Evolutionary conservation across 2,113 vertebrate genomes (phyloP).

Genomic region (Heteronetta atricapilla): DNA sequence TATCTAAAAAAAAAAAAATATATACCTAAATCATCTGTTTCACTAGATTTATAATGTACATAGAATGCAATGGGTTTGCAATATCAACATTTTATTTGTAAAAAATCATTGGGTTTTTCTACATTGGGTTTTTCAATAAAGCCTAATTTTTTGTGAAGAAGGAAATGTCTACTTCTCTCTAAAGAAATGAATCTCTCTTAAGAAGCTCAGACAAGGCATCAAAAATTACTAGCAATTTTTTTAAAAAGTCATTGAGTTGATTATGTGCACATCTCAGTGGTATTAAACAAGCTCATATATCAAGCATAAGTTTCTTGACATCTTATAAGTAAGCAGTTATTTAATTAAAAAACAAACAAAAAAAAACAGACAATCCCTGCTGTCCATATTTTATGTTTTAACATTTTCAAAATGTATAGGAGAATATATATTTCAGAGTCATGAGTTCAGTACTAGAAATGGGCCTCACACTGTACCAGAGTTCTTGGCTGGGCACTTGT

Average conservation of each 20-base stretch:
- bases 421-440: not conserved
- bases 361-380: no score
- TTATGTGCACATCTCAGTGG: not conserved
- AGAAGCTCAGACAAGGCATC: not conserved
- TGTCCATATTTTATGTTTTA: not conserved
- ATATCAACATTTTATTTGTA: not conserved
- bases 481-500: not conserved
- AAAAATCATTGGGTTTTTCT: not conserved
- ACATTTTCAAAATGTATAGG: not conserved
- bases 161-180: not conserved
- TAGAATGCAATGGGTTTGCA: not conserved
- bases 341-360: not conserved
- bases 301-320: not conserved
- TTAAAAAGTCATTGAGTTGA: not conserved
- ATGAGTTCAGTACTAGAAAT: not conserved
- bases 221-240: not conserved
- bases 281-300: not conserved
- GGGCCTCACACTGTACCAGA: not conserved
- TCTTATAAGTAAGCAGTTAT: not conserved
- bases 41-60: not conserved
- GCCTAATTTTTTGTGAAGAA: constrained; percentile 24
- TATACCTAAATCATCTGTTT: not conserved
- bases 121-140: not conserved
- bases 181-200: constrained; percentile 5
- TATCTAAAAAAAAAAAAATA: not conserved